These are phyloP conservation scores for Capreolus pygargus DNA, from an alignment of 2,113 vertebrate genomes.

Conservation along the genomic window DNA sequence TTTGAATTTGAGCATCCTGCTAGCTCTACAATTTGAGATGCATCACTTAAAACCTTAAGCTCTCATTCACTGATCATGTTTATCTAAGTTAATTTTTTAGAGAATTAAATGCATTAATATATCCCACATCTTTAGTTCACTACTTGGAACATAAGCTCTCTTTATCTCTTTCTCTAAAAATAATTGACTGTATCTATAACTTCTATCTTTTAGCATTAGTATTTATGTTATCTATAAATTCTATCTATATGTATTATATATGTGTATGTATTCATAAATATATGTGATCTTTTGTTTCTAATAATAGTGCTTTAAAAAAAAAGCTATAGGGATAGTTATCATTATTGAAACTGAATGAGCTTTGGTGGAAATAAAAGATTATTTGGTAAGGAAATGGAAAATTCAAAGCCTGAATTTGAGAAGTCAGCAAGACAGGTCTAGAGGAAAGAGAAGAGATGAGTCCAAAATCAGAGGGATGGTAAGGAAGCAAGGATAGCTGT, in stretches of 20 bases:
- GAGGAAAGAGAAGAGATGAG: background rate
- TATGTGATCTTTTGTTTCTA: background rate
- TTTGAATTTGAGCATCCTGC: background rate
- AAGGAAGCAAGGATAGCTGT: background rate
- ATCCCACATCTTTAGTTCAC: background rate
- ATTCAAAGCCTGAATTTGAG: background rate
- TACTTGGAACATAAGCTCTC: background rate
- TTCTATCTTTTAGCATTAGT: background rate
- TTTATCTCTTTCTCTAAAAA: background rate
- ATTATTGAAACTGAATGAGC: background rate
- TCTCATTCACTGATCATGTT: background rate
- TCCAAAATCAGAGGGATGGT: background rate
- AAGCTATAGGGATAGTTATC: background rate
- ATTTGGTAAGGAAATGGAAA: background rate
- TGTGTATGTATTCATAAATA: background rate
- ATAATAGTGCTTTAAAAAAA: background rate
- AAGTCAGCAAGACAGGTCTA: background rate
- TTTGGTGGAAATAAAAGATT: background rate
- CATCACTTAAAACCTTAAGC: background rate
- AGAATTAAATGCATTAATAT: background rate
- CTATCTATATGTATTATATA: background rate
- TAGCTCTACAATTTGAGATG: background rate
- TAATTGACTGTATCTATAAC: background rate
- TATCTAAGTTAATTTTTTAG: background rate
- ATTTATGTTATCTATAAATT: background rate